Base-by-base conservation (phyloP, 2,888 invertebrate genomes). In the Himalopsyche japonica region DNA sequence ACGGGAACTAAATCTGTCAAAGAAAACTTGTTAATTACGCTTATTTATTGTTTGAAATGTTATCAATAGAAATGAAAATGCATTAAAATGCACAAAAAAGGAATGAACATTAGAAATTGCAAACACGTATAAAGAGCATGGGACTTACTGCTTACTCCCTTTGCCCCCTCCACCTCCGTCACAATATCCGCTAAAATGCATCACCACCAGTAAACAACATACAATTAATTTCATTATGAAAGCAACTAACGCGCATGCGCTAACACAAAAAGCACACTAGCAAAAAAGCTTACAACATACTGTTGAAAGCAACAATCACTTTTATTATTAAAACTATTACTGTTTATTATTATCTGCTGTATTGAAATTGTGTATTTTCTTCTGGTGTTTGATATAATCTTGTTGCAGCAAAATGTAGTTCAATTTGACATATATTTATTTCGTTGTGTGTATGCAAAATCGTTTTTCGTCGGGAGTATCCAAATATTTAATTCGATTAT, bases 81-180 rank as follows among this genome's bases (percentile, higher is more conserved):
- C 57, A 57, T 57, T n/a, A 57, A 57, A 57, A 57, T 57, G n/a
- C 57, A 20, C 57, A 57, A 57, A 57, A 57, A 43, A 57, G 7
- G 1, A 20, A 57, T 20, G 20, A 20, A 57, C n/a, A 57, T 57
- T 57, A 24, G 57, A 57, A 57, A 57, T 57, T 57, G 57, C n/a
- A 57, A 20, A 57, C 57, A 57, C 20, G 24, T 57, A 57, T 24
- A 57, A 24, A 57, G 57, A 57, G 57, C 57, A 20, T 57, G 57
- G 47, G 48, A 83, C 86, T 86, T 83, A 86, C 86, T 86, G 86
- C 43, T 84, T 83, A 12, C 82, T 84, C 76, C 80, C 80, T 57
- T 82, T 82, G 8, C 82, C 43, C 43, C 43, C 82, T 24, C 85
- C 86, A 24, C 86, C 86, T 12, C 85, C 86, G 34, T 15, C 81